Conservation (phyloP, 1,140 invertebrate genomes). For the Ooceraea biroi region DNA sequence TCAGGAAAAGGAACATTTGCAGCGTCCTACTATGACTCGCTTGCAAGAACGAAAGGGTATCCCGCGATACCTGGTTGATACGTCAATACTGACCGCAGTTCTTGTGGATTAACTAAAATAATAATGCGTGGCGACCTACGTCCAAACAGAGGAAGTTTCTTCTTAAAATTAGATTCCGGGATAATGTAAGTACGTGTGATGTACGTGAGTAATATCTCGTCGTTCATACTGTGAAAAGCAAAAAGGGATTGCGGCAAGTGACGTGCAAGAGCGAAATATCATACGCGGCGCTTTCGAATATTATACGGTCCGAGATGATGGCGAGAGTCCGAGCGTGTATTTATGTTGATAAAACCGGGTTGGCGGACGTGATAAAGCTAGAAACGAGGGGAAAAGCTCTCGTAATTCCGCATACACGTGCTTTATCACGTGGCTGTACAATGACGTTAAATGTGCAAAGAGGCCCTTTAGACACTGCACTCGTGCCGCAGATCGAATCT, state of each 20-base stretch:
- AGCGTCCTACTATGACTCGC: not conserved
- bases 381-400: conserved; percentile 30
- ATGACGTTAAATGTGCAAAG: not conserved
- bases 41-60: conserved; percentile 4
- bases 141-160: not conserved
- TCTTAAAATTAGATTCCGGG: conserved; percentile 42
- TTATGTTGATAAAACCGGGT: conserved; percentile 35
- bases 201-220: not conserved
- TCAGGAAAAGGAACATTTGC: not conserved
- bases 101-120: conserved; percentile 19
- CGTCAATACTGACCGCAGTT: not conserved
- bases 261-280: conserved; percentile 16
- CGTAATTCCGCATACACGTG: conserved; percentile 41
- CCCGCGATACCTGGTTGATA: not conserved
- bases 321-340: conserved; percentile 18
- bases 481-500: not conserved
- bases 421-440: conserved; percentile 24
- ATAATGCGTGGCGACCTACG: conserved; percentile 4
- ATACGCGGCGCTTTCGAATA: conserved; percentile 9
- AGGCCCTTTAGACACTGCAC: not conserved
- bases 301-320: conserved; percentile 5
- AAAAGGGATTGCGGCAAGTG: conserved; percentile 8
- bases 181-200: not conserved
- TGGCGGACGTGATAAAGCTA: conserved; percentile 36
- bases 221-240: conserved; percentile 8